Conservation (phyloP, 2,888 invertebrate genomes). For the Clusia tigrina region DNA sequence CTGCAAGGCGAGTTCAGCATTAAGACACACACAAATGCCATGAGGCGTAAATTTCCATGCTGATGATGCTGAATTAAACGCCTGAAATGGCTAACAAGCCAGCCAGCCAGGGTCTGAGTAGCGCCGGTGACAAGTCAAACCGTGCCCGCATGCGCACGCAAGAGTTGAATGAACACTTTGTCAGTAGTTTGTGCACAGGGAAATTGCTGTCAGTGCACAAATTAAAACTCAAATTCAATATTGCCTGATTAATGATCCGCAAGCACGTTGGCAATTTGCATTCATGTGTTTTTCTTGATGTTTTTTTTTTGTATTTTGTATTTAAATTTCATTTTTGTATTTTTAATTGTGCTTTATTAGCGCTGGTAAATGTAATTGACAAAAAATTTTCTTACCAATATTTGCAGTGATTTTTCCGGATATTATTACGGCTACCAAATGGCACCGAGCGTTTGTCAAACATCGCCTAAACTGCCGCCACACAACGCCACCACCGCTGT, state of each 20-base stretch:
- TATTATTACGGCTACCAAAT: conserved; percentile 65
- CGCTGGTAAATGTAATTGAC: too few species aligned
- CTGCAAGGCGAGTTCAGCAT: neutral
- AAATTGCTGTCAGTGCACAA: too few species aligned
- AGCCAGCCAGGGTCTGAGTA: neutral
- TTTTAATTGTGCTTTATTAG: conserved; percentile 28
- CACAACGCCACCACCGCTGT: conserved; percentile 35
- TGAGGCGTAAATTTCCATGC: neutral
- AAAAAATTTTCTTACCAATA: conserved; percentile 38
- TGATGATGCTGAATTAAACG: neutral
- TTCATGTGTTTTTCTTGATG: neutral
- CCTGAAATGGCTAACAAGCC: neutral
- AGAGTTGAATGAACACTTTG: conserved; percentile 17
- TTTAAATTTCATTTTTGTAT: conserved; percentile 14
- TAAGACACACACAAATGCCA: neutral
- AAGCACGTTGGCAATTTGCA: too few species aligned
- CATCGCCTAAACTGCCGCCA: conserved; percentile 53
- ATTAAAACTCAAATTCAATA: neutral
- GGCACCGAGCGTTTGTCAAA: conserved; percentile 66
- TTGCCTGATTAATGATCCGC: too few species aligned
- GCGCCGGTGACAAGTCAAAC: too few species aligned
- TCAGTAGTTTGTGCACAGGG: neutral
- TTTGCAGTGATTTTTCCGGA: conserved; percentile 64
- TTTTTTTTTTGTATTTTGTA: neutral
- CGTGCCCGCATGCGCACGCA: too few species aligned